Conservation (phyloP, 2,113 vertebrate genomes). For the Rutilus rutilus region DNA sequence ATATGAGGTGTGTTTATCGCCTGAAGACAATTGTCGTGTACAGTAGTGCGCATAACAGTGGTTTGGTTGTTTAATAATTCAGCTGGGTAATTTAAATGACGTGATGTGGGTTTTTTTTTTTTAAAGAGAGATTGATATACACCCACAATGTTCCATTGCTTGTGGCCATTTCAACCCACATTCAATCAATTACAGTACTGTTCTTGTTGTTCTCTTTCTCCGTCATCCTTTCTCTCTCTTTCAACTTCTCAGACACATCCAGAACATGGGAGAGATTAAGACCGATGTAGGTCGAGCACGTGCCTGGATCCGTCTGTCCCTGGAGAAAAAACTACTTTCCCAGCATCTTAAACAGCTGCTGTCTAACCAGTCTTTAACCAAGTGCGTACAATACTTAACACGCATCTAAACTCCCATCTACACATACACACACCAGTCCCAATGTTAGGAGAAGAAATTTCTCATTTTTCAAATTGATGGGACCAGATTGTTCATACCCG, state of each 20-base stretch:
- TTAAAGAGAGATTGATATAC: neutral
- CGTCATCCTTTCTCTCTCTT: neutral
- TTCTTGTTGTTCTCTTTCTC: neutral
- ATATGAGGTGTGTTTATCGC: constrained; percentile 87
- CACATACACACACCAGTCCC: neutral
- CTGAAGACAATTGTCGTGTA: neutral
- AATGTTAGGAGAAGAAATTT: too few species aligned
- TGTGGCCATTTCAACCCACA: neutral
- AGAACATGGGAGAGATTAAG: constrained; percentile 93
- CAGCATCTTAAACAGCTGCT: constrained; percentile 94
- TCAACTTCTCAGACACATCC: constrained; percentile 84
- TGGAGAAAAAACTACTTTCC: constrained; percentile 97
- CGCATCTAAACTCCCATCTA: neutral
- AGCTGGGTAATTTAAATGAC: neutral
- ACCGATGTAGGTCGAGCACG: constrained; percentile 92
- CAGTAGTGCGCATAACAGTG: neutral
- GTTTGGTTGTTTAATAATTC: neutral
- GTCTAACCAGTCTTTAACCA: constrained; percentile 84
- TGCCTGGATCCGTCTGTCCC: constrained; percentile 93
- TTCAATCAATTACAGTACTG: neutral
- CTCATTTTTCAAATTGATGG: too few species aligned
- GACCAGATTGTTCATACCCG: too few species aligned
- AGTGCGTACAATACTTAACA: constrained; percentile 70
- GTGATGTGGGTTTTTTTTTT: neutral
- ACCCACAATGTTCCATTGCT: neutral